Percentiles rank a stretch among this genome's conserved stretches.
These are phyloP conservation scores for Eugnorisma glareosa DNA, from an alignment of 2,888 invertebrate species.

Conservation along the genomic window DNA sequence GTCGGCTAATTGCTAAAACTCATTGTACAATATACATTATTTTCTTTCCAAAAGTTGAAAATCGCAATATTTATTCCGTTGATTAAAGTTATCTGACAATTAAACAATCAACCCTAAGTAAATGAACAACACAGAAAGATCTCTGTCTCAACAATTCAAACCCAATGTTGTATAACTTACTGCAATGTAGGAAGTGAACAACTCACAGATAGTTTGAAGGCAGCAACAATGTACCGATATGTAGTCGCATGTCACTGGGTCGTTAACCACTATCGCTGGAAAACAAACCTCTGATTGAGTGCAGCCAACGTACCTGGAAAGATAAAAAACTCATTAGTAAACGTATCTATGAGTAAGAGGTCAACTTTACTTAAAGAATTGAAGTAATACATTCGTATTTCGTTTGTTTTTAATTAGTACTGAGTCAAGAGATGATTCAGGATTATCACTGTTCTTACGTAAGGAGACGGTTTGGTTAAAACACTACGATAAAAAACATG, in stretches of 20 bases:
- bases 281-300: conserved; percentile 37
- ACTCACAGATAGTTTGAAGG: not conserved
- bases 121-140: not conserved
- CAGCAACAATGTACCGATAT: conserved; percentile 22
- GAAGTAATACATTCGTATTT: not conserved
- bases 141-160: not conserved
- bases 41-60: too few relatives aligned
- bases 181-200: not conserved
- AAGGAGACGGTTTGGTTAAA: not conserved
- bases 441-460: not conserved
- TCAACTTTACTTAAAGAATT: not conserved
- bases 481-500: not conserved
- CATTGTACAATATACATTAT: too few relatives aligned
- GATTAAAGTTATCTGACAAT: not conserved
- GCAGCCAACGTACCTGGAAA: conserved; percentile 52
- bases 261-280: conserved; percentile 23
- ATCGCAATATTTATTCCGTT: not conserved
- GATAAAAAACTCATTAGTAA: conserved; percentile 42
- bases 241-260: conserved; percentile 25
- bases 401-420: not conserved
- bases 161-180: conserved; percentile 6
- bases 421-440: not conserved
- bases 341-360: not conserved
- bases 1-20: too few relatives aligned
- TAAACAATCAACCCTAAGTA: not conserved